Conservation (phyloP, 2,797 vertebrate genomes). For the Euphonia xanthogaster region DNA sequence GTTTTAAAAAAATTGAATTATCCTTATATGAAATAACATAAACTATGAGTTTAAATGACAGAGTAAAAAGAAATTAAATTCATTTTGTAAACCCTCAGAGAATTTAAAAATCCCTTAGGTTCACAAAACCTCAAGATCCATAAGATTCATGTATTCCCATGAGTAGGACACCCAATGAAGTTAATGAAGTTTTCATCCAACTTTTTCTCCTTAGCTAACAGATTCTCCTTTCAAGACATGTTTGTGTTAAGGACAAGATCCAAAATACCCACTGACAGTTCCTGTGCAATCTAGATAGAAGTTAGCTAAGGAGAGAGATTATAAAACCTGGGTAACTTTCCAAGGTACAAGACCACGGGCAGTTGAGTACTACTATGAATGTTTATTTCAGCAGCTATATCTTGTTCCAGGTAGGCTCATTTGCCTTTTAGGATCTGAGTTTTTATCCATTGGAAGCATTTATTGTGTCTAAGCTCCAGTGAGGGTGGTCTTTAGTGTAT, state of each 20-base stretch:
- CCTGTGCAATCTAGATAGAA: not conserved
- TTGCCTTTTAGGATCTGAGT: not conserved
- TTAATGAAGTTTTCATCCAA: conserved; percentile 2
- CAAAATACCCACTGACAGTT: not conserved
- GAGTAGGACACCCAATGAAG: not conserved
- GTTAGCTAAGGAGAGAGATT: not conserved
- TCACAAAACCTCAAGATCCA: conserved; percentile 23
- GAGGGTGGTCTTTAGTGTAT: not conserved
- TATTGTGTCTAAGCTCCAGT: not conserved
- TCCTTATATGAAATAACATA: conserved; percentile 46
- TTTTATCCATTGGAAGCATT: not conserved
- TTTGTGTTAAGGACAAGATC: not conserved
- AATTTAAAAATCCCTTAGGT: conserved; percentile 38
- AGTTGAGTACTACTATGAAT: not conserved
- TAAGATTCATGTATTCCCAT: not conserved
- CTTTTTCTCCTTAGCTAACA: not conserved
- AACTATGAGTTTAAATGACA: conserved; percentile 40
- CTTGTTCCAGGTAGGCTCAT: not conserved
- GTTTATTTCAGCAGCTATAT: not conserved
- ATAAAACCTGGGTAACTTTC: not conserved
- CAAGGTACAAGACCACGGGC: not conserved
- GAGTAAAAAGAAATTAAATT: conserved; percentile 36
- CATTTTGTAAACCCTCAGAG: conserved; percentile 32
- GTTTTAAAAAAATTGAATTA: conserved; percentile 47
- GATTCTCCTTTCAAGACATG: not conserved